phyloP scores from a whole-genome alignment of 2,113 vertebrate genomes.

The Microcebus murinus region DNA sequence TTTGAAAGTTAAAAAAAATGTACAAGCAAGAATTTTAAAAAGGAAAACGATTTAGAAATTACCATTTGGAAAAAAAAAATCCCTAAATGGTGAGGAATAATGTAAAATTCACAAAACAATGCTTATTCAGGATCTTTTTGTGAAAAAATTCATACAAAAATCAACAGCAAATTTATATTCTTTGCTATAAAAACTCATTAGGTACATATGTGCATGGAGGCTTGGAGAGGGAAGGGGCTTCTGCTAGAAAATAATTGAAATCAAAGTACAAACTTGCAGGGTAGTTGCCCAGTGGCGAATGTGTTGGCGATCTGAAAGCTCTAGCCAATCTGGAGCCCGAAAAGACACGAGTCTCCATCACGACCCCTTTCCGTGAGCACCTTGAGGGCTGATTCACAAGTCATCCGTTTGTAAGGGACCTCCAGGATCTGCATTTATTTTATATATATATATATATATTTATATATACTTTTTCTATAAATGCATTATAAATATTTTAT shows the following conservation, averaged over 20 bases:
- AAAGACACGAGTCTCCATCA: constrained; percentile 74
- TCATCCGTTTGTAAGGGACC: constrained; percentile 80
- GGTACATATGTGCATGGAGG: constrained; percentile 67
- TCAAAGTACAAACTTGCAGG: constrained; percentile 85
- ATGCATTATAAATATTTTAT: constrained; percentile 91
- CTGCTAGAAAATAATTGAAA: constrained; percentile 83
- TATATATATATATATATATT: constrained; percentile 73
- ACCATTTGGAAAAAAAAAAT: constrained; percentile 83
- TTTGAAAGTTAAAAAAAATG: constrained; percentile 48
- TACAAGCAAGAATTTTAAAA: constrained; percentile 73
- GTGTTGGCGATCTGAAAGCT: constrained; percentile 80
- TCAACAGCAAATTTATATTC: constrained; percentile 84
- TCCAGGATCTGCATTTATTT: constrained; percentile 83
- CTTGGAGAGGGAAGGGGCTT: not conserved
- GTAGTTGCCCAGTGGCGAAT: constrained; percentile 86
- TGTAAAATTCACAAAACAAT: constrained; percentile 83
- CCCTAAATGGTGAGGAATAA: constrained; percentile 81
- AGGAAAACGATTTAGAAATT: constrained; percentile 70
- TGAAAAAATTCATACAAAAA: constrained; percentile 86
- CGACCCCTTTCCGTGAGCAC: constrained; percentile 81
- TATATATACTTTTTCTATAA: constrained; percentile 85
- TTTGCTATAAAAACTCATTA: constrained; percentile 86
- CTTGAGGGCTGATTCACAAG: constrained; percentile 72
- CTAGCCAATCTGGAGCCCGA: constrained; percentile 59
- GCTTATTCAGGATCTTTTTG: constrained; percentile 72